Evolutionary conservation across 92 coral and sea anemone species (phyloP).

Genomic region (Siderastrea siderea): DNA sequence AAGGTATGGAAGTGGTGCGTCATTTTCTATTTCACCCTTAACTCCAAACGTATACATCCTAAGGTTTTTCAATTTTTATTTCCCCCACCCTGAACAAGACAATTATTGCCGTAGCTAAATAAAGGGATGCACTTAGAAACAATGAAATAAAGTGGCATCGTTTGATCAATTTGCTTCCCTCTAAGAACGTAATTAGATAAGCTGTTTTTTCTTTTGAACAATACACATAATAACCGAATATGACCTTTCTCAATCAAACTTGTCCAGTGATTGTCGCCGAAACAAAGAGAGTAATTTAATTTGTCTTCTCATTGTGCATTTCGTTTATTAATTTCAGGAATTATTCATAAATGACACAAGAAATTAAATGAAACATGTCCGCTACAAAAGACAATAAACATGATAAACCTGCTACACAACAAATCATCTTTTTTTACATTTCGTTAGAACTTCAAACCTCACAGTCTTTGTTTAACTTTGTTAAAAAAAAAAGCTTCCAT

Average conservation of each 20-base stretch:
- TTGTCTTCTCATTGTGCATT: background rate
- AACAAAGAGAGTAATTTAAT: constrained; percentile 16
- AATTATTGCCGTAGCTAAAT: too few relatives aligned
- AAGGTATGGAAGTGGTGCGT: too few relatives aligned
- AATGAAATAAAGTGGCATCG: background rate
- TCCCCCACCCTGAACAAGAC: too few relatives aligned
- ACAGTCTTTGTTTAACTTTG: too few relatives aligned
- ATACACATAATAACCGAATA: background rate
- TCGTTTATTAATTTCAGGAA: background rate
- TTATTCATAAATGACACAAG: background rate
- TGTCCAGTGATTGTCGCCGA: background rate
- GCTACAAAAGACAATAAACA: background rate
- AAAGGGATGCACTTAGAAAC: background rate
- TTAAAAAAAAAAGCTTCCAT: too few relatives aligned
- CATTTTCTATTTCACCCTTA: too few relatives aligned
- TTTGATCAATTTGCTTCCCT: background rate
- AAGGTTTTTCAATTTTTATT: too few relatives aligned
- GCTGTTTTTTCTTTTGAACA: background rate
- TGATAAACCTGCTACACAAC: background rate
- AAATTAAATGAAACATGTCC: background rate
- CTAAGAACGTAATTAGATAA: constrained; percentile 5
- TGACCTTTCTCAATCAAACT: background rate
- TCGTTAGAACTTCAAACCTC: background rate
- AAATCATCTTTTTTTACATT: background rate
- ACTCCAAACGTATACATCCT: too few relatives aligned